phyloP scores from a whole-genome alignment of 2,888 invertebrate species.

The Oxycera nigricornis region DNA sequence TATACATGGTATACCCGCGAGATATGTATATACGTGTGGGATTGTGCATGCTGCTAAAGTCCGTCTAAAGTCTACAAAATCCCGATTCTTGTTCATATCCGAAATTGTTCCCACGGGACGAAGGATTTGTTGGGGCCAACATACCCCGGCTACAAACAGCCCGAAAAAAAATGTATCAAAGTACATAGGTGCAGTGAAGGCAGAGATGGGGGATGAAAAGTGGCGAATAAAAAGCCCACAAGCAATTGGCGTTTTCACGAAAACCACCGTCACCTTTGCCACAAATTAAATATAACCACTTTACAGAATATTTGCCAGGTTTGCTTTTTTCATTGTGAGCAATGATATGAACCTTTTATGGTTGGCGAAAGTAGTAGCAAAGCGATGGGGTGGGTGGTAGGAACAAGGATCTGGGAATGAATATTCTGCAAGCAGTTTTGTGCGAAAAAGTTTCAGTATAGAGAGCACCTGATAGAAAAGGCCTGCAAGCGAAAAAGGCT shows the following conservation, averaged over 20 bases:
- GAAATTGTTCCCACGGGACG: conserved; percentile 29
- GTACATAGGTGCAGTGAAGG: not conserved
- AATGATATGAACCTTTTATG: conserved; percentile 36
- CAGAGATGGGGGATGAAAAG: not conserved
- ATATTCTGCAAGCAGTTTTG: not conserved
- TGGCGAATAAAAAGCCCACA: conserved; percentile 28
- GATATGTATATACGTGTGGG: not conserved
- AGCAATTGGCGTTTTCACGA: conserved; percentile 17
- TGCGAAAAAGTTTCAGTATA: not conserved
- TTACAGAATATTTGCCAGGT: conserved; percentile 27
- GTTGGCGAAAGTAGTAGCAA: not conserved
- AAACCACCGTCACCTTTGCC: conserved; percentile 32
- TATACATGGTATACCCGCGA: not conserved
- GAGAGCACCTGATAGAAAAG: conserved; percentile 15
- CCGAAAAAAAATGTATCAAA: not conserved
- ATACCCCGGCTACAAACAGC: not conserved
- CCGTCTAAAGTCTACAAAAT: not conserved
- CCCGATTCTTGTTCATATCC: conserved; percentile 24
- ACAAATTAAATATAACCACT: conserved; percentile 40
- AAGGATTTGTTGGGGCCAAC: conserved; percentile 20
- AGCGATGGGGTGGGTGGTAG: not conserved
- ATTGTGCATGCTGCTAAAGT: not conserved
- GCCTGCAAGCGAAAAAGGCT: conserved; percentile 10
- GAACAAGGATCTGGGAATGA: not conserved
- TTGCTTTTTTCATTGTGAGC: conserved; percentile 14